Conservation (phyloP, 2,888 invertebrate species). For the Thumatha senex region DNA sequence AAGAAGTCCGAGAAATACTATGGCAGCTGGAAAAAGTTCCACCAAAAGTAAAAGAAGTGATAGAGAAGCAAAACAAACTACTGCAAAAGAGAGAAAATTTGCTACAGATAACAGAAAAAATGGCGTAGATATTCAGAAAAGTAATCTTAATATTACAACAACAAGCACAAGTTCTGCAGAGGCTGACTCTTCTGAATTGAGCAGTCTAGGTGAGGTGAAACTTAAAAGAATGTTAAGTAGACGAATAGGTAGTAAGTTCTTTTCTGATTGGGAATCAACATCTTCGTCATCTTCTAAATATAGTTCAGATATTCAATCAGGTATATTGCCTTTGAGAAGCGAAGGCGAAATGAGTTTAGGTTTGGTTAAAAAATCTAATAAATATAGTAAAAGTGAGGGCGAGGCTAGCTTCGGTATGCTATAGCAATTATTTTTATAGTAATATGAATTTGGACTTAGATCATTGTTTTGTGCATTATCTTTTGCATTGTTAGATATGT, state of each 20-base stretch:
- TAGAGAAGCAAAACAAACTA: slow-evolving; percentile 5
- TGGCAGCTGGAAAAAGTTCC: not conserved
- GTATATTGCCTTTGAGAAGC: slow-evolving; percentile 63
- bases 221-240: slow-evolving; percentile 49
- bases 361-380: slow-evolving; percentile 40
- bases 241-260: slow-evolving; percentile 29
- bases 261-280: slow-evolving; percentile 59
- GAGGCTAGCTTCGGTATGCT: slow-evolving; percentile 55
- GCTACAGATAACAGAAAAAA: not conserved
- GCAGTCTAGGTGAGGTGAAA: slow-evolving; percentile 72
- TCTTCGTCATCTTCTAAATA: slow-evolving; percentile 52
- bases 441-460: slow-evolving; percentile 21
- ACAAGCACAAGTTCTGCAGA: slow-evolving; percentile 66
- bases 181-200: slow-evolving; percentile 72
- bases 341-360: slow-evolving; percentile 68
- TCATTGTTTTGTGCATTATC: slow-evolving; percentile 48
- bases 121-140: slow-evolving; percentile 14
- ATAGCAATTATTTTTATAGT: slow-evolving; percentile 15
- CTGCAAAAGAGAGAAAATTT: not conserved
- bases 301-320: slow-evolving; percentile 53
- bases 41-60: slow-evolving; percentile 1
- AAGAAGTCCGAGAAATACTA: slow-evolving; percentile 15
- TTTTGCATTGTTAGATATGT: slow-evolving; percentile 24
- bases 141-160: slow-evolving; percentile 34
- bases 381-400: slow-evolving; percentile 54